A percentile compares a stretch with the other conserved stretches of the same genome.
These are phyloP conservation scores for Galemys pyrenaicus DNA, from an alignment of 2,113 vertebrate species.

Conservation along the genomic window DNA sequence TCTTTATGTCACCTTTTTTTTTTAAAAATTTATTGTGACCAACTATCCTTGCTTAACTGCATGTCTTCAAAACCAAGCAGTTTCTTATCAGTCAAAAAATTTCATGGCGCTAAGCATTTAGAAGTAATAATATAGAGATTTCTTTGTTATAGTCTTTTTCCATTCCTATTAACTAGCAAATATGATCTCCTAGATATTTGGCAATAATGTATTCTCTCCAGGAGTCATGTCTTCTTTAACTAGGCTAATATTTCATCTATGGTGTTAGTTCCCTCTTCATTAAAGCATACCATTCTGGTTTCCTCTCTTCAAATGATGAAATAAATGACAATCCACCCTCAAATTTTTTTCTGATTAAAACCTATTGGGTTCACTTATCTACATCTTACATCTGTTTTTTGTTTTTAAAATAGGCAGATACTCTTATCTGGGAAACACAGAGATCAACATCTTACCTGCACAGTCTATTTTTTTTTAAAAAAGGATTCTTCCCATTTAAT, in stretches of 20 bases:
- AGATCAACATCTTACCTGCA: neutral
- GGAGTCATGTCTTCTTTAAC: neutral
- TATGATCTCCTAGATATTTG: neutral
- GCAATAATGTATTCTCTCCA: neutral
- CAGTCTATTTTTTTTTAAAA: neutral
- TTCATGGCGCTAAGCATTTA: neutral
- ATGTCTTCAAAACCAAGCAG: constrained; percentile 4
- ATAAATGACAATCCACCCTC: neutral
- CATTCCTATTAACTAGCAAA: neutral
- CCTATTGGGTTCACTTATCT: neutral
- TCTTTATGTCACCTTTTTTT: neutral
- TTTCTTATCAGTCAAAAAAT: neutral
- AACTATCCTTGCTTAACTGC: neutral
- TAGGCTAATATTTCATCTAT: neutral
- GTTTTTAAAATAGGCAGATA: neutral
- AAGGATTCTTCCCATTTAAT: neutral
- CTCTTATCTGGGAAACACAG: neutral
- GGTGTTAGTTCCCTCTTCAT: neutral
- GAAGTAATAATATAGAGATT: neutral
- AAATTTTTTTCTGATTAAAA: constrained; percentile 17
- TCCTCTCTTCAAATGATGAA: neutral
- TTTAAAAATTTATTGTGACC: neutral
- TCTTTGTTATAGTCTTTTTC: neutral
- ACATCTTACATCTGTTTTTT: neutral
- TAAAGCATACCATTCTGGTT: neutral